Percentiles rank a stretch among this genome's conserved stretches.
Conservation (phyloP, 1,140 invertebrate genomes). For the Choristoneura fumiferana region DNA sequence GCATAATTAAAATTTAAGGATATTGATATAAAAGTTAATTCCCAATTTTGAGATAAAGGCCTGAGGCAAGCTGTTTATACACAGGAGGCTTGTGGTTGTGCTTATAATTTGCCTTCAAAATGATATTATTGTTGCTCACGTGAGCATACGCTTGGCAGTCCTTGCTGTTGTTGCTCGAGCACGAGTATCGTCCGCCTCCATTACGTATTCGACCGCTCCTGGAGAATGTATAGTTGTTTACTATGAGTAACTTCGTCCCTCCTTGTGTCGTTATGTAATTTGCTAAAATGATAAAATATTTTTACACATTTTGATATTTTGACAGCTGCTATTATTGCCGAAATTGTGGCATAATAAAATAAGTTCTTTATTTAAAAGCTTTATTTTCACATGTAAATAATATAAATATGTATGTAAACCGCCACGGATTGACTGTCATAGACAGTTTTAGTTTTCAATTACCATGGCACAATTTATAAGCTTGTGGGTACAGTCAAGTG, state of each 20-base stretch:
- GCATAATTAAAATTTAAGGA: too few species aligned
- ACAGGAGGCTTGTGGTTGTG: conserved; percentile 21
- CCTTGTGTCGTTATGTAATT: conserved; percentile 21
- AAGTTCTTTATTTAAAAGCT: too few species aligned
- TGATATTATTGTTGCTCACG: conserved; percentile 16
- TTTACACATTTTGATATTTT: too few species aligned
- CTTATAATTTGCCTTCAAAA: conserved; percentile 13
- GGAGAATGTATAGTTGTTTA: conserved; percentile 25
- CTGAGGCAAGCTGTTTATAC: background rate
- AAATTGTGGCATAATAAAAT: background rate
- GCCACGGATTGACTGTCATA: too few species aligned
- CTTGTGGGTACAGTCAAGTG: too few species aligned
- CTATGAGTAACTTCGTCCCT: conserved; percentile 21
- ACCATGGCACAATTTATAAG: too few species aligned
- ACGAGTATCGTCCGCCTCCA: conserved; percentile 25
- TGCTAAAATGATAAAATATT: conserved; percentile 15
- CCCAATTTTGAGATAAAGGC: background rate
- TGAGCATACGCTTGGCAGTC: conserved; percentile 26
- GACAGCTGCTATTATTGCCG: too few species aligned
- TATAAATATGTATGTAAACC: too few species aligned
- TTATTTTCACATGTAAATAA: too few species aligned
- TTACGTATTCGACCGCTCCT: conserved; percentile 23
- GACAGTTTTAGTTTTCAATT: too few species aligned
- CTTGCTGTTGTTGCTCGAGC: conserved; percentile 19
- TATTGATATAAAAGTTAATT: background rate